Evolutionary conservation across 1,140 invertebrate genomes (phyloP).

Genomic region (Aphidius gifuensis): DNA sequence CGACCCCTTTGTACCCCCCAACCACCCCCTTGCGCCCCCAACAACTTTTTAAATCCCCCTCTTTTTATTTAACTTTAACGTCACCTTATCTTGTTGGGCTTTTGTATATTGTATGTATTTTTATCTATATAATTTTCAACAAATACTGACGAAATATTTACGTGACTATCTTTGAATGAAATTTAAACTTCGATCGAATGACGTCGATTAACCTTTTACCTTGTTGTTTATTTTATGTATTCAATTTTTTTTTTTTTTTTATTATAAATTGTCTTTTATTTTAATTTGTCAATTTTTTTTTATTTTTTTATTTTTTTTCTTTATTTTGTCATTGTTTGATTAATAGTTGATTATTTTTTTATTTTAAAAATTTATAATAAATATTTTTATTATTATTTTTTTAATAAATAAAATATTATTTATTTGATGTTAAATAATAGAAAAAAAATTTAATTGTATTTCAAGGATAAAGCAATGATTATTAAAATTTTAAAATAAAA

Average conservation of each 20-base stretch:
- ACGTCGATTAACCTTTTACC: constrained; percentile 16
- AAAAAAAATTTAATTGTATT: too few relatives aligned
- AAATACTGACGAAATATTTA: constrained; percentile 6
- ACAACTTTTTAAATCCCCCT: background rate
- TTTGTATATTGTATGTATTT: background rate
- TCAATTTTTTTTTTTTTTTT: constrained; percentile 3
- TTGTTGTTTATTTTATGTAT: background rate
- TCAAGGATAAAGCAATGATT: too few relatives aligned
- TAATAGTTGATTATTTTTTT: too few relatives aligned
- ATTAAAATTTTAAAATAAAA: too few relatives aligned
- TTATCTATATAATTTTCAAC: background rate
- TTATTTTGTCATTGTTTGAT: too few relatives aligned
- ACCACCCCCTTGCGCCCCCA: background rate
- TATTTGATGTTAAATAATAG: too few relatives aligned
- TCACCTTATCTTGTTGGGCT: background rate
- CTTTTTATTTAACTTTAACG: background rate
- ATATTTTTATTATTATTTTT: too few relatives aligned
- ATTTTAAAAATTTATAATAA: too few relatives aligned
- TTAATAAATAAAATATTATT: too few relatives aligned
- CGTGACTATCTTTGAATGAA: constrained; percentile 11
- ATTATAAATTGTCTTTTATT: background rate
- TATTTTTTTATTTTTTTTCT: too few relatives aligned
- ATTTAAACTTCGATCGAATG: constrained; percentile 13
- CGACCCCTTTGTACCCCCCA: background rate
- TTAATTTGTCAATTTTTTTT: too few relatives aligned